A percentile compares a stretch with the other conserved stretches of the same genome.
phyloP scores from a whole-genome alignment of 1,140 invertebrate species.

The Listronotus oregonensis region DNA sequence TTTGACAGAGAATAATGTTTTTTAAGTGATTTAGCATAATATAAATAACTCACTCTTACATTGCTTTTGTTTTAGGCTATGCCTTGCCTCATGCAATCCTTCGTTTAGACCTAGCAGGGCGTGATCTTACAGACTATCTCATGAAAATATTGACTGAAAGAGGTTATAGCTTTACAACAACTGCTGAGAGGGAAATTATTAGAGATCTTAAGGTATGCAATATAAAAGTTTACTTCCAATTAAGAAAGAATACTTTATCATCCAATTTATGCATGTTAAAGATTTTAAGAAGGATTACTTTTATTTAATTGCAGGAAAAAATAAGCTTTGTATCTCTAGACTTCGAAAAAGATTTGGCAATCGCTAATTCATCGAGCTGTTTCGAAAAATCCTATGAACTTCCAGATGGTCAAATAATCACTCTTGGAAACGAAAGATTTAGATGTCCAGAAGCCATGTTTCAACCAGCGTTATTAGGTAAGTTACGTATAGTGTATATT shows the following conservation, averaged over 20 bases:
- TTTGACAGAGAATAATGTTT: too few relatives aligned
- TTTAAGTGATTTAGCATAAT: too few relatives aligned
- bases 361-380: conserved; percentile 71
- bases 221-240: too few relatives aligned
- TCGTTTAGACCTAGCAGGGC: conserved; percentile 78
- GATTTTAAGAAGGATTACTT: too few relatives aligned
- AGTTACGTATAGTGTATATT: too few relatives aligned
- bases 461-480: conserved; percentile 71
- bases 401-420: conserved; percentile 81
- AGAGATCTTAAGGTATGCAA: conserved; percentile 67
- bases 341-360: conserved; percentile 59
- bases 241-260: too few relatives aligned
- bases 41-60: too few relatives aligned
- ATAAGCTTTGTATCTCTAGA: conserved; percentile 77
- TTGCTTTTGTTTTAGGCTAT: conserved; percentile 51
- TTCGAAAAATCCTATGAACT: conserved; percentile 79
- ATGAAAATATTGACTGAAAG: conserved; percentile 75
- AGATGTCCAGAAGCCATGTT: conserved; percentile 86
- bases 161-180: conserved; percentile 64
- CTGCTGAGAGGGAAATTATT: conserved; percentile 76
- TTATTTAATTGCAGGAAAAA: conserved; percentile 60
- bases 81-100: conserved; percentile 73
- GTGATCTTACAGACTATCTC: conserved; percentile 74
- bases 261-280: too few relatives aligned
- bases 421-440: conserved; percentile 85